Conservation (phyloP, 2,888 invertebrate genomes). For the Nephrocerus scutellatus region DNA sequence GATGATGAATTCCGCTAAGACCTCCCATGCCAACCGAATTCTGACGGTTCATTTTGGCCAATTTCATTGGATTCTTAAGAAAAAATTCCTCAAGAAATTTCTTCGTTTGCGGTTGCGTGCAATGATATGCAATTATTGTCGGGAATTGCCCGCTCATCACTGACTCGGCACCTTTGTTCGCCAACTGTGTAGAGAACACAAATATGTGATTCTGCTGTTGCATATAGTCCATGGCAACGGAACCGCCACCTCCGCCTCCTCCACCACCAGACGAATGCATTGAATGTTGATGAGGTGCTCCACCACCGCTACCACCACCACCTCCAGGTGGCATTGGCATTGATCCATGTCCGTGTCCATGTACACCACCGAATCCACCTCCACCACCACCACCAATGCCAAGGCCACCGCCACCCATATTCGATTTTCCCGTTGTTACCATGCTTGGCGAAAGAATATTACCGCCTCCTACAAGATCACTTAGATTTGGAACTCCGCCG, state of each 20-base stretch:
- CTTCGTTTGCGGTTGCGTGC: conserved; percentile 91
- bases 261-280: too few species aligned
- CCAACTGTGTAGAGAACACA: conserved; percentile 90
- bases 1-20: conserved; percentile 8
- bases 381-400: conserved; percentile 6
- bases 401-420: conserved; percentile 14
- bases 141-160: conserved; percentile 83
- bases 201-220: conserved; percentile 97
- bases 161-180: conserved; percentile 91
- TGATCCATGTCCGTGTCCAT: not conserved
- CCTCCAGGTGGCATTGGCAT: conserved; percentile 8
- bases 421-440: too few species aligned
- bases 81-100: conserved; percentile 72
- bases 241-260: conserved; percentile 16
- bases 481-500: conserved; percentile 10
- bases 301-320: conserved; percentile 12
- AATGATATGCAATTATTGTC: conserved; percentile 90
- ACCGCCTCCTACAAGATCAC: conserved; percentile 9
- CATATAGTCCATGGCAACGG: conserved; percentile 55
- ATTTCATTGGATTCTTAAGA: conserved; percentile 84
- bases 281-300: too few species aligned
- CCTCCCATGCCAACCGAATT: conserved; percentile 45
- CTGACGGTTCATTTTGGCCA: conserved; percentile 78
- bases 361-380: not conserved
- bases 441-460: conserved; percentile 12